Percentiles rank a stretch among this genome's conserved stretches.
phyloP scores from a whole-genome alignment of 2,797 vertebrate genomes.

The Siniperca obscura region DNA sequence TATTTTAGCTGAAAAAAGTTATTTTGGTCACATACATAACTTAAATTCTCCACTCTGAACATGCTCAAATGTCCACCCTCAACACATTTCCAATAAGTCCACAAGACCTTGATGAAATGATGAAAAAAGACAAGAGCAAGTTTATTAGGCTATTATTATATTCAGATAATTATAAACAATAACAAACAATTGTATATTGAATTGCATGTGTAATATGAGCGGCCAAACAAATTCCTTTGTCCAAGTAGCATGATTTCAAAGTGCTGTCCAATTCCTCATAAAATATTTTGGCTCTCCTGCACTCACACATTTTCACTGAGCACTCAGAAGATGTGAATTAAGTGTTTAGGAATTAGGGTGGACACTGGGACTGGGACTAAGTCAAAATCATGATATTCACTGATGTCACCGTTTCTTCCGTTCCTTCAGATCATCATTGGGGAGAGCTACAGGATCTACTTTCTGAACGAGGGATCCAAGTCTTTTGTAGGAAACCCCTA shows the following conservation, averaged over 20 bases:
- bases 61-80: conserved; percentile 1
- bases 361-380: not conserved
- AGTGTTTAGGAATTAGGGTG: not conserved
- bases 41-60: conserved; percentile 13
- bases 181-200: not conserved
- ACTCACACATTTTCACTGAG: conserved; percentile 32
- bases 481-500: conserved; percentile 95
- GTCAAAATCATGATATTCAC: not conserved
- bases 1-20: conserved; percentile 30
- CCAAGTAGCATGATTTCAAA: conserved; percentile 4
- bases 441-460: conserved; percentile 96
- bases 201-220: conserved; percentile 13
- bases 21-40: conserved; percentile 8
- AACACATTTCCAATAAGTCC: not conserved
- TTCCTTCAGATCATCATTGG: conserved; percentile 91
- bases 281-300: conserved; percentile 11
- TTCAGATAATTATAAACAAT: not conserved
- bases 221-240: not conserved
- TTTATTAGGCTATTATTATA: not conserved
- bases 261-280: conserved; percentile 15
- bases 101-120: not conserved
- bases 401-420: not conserved
- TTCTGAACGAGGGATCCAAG: conserved; percentile 92
- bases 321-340: conserved; percentile 27
- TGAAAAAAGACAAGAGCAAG: not conserved